A percentile compares a stretch with the other conserved stretches of the same genome.
Evolutionary conservation across 2,113 vertebrate genomes (phyloP).

Genomic region (Polypterus bichir): DNA sequence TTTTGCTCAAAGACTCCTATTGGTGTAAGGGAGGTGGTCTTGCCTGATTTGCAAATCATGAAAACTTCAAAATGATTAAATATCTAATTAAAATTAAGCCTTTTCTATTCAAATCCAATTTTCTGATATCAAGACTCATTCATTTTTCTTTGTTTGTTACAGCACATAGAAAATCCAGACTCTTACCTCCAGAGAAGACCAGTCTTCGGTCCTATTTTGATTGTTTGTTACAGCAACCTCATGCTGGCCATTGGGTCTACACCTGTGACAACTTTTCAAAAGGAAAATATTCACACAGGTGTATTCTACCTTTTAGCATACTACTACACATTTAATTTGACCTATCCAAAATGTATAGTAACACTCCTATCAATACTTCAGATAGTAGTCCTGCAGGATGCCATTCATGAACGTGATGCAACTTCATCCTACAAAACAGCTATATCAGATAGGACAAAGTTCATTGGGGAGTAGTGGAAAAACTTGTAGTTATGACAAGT

Average conservation of each 20-base stretch:
- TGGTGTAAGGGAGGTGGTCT: too few species aligned
- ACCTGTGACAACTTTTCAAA: conserved; percentile 7
- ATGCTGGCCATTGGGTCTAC: conserved; percentile 8
- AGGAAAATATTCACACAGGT: neutral
- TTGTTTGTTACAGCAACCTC: conserved; percentile 9
- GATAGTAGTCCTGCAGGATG: conserved; percentile 11
- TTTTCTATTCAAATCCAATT: too few species aligned
- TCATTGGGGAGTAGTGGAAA: conserved; percentile 5
- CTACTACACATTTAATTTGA: conserved; percentile 10
- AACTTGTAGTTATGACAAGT: too few species aligned
- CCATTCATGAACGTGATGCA: conserved; percentile 13
- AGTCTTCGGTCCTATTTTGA: conserved; percentile 4
- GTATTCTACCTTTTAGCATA: conserved; percentile 9
- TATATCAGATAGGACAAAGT: conserved; percentile 9
- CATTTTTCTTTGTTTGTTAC: neutral
- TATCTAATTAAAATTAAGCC: too few species aligned
- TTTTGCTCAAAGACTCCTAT: too few species aligned
- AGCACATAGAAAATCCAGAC: conserved; percentile 7
- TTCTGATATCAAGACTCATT: too few species aligned
- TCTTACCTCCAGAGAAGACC: neutral
- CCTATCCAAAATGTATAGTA: conserved; percentile 11
- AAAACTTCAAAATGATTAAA: too few species aligned
- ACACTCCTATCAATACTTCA: conserved; percentile 14
- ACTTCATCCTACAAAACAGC: conserved; percentile 13
- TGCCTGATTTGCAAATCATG: too few species aligned